Percentiles rank a stretch among this genome's conserved stretches.
Evolutionary conservation across 2,888 invertebrate genomes (phyloP).

Genomic region (Alsophila aescularia): DNA sequence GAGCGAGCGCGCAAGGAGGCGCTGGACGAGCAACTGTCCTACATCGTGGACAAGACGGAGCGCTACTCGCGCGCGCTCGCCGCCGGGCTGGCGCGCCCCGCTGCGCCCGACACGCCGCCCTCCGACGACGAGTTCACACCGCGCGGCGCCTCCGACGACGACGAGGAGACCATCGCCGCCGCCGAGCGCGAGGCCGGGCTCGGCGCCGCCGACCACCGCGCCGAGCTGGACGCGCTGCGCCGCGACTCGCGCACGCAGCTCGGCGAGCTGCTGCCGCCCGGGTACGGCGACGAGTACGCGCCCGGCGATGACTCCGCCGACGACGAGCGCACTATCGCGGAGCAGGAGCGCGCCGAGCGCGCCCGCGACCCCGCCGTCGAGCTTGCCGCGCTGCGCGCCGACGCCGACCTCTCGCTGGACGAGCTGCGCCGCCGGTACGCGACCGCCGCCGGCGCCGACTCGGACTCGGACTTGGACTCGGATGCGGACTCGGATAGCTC

Average conservation of each 20-base stretch:
- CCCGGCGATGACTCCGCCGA: constrained; percentile 86
- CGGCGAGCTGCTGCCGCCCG: constrained; percentile 93
- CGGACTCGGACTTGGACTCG: constrained; percentile 32
- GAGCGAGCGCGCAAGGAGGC: constrained; percentile 98
- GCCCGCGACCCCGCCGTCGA: constrained; percentile 85
- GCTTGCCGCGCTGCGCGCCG: constrained; percentile 90
- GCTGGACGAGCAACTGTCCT: constrained; percentile 97
- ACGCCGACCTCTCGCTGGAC: constrained; percentile 92
- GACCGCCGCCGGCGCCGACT: constrained; percentile 34
- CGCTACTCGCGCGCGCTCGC: constrained; percentile 96
- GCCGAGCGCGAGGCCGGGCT: constrained; percentile 88
- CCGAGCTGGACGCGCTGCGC: constrained; percentile 93
- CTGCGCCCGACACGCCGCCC: constrained; percentile 48
- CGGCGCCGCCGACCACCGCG: constrained; percentile 82
- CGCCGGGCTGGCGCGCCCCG: constrained; percentile 86
- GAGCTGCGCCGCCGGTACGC: constrained; percentile 90
- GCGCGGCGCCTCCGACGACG: constrained; percentile 89
- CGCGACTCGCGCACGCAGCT: constrained; percentile 95
- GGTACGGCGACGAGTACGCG: constrained; percentile 85
- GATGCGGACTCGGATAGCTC: constrained; percentile 43
- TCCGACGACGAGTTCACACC: constrained; percentile 93
- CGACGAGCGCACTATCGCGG: constrained; percentile 75
- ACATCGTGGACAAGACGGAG: constrained; percentile 99
- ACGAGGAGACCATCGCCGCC: constrained; percentile 97
- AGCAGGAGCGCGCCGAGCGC: constrained; percentile 86